phyloP scores from a whole-genome alignment of 1,140 invertebrate species.

The Metaphire vulgaris region DNA sequence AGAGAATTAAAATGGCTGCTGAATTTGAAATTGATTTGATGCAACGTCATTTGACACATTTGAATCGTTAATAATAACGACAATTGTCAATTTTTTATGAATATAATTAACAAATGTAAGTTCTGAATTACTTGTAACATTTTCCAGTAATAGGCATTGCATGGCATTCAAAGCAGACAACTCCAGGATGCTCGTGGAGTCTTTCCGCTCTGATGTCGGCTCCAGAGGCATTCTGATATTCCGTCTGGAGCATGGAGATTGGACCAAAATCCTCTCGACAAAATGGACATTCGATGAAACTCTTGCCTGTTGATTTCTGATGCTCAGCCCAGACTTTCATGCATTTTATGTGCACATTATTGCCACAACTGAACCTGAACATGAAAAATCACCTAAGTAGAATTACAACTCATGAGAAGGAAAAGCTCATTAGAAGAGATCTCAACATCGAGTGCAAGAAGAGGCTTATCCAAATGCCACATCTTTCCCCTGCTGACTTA shows the following conservation, averaged over 20 bases:
- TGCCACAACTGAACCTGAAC: constrained; percentile 50
- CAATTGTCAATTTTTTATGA: too few relatives aligned
- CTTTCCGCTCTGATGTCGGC: constrained; percentile 27
- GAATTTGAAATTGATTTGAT: too few relatives aligned
- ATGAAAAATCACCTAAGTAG: not conserved
- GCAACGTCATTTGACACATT: too few relatives aligned
- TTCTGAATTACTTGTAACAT: constrained; percentile 52
- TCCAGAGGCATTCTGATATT: constrained; percentile 41
- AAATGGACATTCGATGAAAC: constrained; percentile 48
- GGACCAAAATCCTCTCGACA: constrained; percentile 53
- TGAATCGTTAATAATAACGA: too few relatives aligned
- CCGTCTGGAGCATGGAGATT: constrained; percentile 44
- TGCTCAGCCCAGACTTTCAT: constrained; percentile 53
- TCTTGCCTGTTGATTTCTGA: constrained; percentile 43
- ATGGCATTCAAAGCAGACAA: constrained; percentile 42
- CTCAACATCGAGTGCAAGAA: too few relatives aligned
- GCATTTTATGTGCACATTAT: constrained; percentile 53
- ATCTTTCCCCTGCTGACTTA: too few relatives aligned
- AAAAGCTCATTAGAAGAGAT: too few relatives aligned
- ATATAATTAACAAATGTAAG: too few relatives aligned
- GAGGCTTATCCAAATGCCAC: too few relatives aligned
- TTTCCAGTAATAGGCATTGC: constrained; percentile 49
- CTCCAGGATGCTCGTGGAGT: constrained; percentile 43
- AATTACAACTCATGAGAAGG: not conserved
- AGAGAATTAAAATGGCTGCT: too few relatives aligned